phyloP scores from a whole-genome alignment of 2,797 vertebrate genomes.

The Pampus argenteus region DNA sequence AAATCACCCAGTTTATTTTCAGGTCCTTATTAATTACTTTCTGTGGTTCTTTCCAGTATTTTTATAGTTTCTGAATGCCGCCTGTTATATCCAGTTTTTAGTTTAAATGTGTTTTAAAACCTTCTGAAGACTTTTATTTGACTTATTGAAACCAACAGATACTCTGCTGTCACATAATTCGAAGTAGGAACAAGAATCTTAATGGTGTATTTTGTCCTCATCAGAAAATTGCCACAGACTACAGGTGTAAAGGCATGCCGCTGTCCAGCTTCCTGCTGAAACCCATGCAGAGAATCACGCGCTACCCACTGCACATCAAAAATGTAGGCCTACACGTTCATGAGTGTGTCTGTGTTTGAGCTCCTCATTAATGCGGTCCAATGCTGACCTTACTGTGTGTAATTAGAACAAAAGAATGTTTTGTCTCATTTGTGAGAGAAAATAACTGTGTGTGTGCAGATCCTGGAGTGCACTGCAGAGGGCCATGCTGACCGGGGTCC shows the following conservation, averaged over 20 bases:
- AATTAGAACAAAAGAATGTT: neutral
- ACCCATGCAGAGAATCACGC: conserved; percentile 98
- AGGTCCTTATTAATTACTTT: neutral
- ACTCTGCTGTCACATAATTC: neutral
- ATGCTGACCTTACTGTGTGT: conserved; percentile 3
- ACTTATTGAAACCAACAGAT: neutral
- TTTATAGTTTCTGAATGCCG: too few species aligned
- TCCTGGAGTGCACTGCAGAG: conserved; percentile 93
- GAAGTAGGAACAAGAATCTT: neutral
- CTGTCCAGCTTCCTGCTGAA: conserved; percentile 98
- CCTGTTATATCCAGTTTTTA: too few species aligned
- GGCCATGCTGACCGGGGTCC: conserved; percentile 86
- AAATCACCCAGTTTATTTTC: neutral
- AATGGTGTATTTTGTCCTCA: conserved; percentile 8
- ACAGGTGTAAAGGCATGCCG: conserved; percentile 97
- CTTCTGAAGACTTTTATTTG: too few species aligned
- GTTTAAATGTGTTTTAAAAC: neutral
- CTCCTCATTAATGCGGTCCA: conserved; percentile 12
- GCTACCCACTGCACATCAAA: conserved; percentile 97
- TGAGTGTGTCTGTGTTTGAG: conserved; percentile 25
- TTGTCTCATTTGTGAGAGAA: neutral
- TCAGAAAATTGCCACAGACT: conserved; percentile 94
- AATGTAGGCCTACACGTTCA: conserved; percentile 82
- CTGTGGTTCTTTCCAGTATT: too few species aligned
- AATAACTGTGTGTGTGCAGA: conserved; percentile 77